Base-by-base conservation (phyloP, 1,140 invertebrate genomes). In the Bombus terrestris region DNA sequence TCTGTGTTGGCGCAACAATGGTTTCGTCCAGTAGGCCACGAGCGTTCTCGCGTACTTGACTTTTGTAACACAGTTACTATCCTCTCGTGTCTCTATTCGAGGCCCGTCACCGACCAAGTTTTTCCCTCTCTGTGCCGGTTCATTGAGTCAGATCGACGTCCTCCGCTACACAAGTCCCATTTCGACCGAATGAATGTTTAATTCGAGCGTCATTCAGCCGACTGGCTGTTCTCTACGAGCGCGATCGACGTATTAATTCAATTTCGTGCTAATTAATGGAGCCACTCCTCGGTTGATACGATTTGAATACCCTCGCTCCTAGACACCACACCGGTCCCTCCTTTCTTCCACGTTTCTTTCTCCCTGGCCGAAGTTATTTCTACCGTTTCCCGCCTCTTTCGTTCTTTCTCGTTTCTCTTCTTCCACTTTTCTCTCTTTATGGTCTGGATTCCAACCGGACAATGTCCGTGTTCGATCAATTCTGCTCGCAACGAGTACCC, bases 1-100 rank as follows among this genome's bases (percentile, higher is more conserved):
- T 93, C 92, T 93, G 92, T 93, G 92, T 93, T 93, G 92, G 80
- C 88, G 85, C 92, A 93, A 93, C 92, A 93, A 92, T 93, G 92
- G 90, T 92, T 85, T 87, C 71, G 81, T 75, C 84, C 86, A 88
- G 90, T 91, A 73, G 77, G 76, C 85, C 86, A 86, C 82, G 86
- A 90, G 89, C 82, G 82, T 77, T 77, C 78, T 39, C 85, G 83
- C 80, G 72, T 86, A 86, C 91, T 92, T 90, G 91, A 92, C 91
- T 92, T 79, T 83, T 72, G 74, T 86, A 89, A 88, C 86, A 86
- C 81, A 71, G 68, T 92, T 86, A 89, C 73, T 43, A 47, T 62
- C 72, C 43, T 41, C 28, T 59, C 77, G 59, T 64, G 18, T 74
- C 74, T 80, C 57, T 73, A 74, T 88, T 28, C n/a, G 22, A n/a